phyloP scores from a whole-genome alignment of 2,888 invertebrate genomes.

The Molanna angustata region DNA sequence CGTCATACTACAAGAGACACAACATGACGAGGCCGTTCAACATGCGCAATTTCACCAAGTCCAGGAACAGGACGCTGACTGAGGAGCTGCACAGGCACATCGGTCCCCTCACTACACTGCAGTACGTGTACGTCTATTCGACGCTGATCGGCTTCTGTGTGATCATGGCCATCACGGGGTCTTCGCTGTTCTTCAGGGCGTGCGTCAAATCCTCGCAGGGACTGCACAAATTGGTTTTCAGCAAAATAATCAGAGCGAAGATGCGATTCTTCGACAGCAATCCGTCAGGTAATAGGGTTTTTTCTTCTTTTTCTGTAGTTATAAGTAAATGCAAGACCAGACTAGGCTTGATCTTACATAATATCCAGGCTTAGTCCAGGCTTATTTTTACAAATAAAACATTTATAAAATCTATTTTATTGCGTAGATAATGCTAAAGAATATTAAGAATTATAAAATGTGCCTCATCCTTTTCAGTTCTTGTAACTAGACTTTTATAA shows the following conservation, averaged over 20 bases:
- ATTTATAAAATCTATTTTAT: too few species aligned
- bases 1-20: constrained; percentile 9
- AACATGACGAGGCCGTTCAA: constrained; percentile 10
- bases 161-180: constrained; percentile 51
- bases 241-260: constrained; percentile 62
- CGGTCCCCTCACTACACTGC: constrained; percentile 42
- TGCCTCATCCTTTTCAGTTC: too few species aligned
- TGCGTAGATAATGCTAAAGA: too few species aligned
- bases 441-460: too few species aligned
- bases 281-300: constrained; percentile 61
- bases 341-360: too few species aligned
- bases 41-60: constrained; percentile 7
- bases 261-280: constrained; percentile 78
- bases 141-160: constrained; percentile 45
- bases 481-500: too few species aligned
- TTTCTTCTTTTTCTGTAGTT: too few species aligned
- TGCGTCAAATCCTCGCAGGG: constrained; percentile 64
- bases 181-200: constrained; percentile 58
- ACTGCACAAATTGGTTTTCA: constrained; percentile 74
- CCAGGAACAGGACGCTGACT: not conserved
- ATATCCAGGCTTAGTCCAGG: too few species aligned
- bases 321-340: too few species aligned
- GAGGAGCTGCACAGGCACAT: constrained; percentile 30
- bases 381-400: too few species aligned
- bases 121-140: constrained; percentile 45